Percentiles rank a stretch among this genome's conserved stretches.
These are phyloP conservation scores for Anoncus sp. DNA, from an alignment of 2,888 invertebrate species.

Conservation along the genomic window DNA sequence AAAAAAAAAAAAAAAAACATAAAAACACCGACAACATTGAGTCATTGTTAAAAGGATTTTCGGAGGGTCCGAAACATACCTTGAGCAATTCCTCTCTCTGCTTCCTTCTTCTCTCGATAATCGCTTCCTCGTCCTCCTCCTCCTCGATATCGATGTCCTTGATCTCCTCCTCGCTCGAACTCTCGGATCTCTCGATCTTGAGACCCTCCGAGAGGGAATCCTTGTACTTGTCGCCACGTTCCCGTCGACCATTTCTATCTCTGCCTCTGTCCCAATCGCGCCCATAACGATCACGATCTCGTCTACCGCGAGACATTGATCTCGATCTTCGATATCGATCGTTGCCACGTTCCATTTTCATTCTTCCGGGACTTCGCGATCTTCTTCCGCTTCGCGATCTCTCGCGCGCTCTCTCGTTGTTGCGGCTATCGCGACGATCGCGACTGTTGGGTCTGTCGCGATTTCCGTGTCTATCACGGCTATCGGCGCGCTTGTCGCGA, in stretches of 20 bases:
- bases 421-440: constrained; percentile 79
- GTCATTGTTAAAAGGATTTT: no score
- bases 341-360: constrained; percentile 74
- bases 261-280: constrained; percentile 82
- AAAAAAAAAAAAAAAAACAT: not conserved
- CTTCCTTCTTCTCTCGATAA: constrained; percentile 94
- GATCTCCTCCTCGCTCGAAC: constrained; percentile 89
- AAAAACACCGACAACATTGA: not conserved
- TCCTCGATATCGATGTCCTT: constrained; percentile 90
- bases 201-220: constrained; percentile 93
- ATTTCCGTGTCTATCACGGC: constrained; percentile 77
- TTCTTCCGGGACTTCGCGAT: constrained; percentile 79
- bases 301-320: constrained; percentile 75
- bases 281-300: constrained; percentile 79
- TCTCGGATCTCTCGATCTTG: constrained; percentile 87
- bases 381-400: constrained; percentile 78
- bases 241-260: constrained; percentile 81
- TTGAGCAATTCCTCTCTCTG: constrained; percentile 94
- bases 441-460: constrained; percentile 80
- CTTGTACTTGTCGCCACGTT: constrained; percentile 86
- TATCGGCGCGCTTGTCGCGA: constrained; percentile 68
- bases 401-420: constrained; percentile 76
- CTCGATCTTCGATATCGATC: constrained; percentile 77
- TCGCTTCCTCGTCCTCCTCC: constrained; percentile 96
- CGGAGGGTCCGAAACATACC: constrained; percentile 84